These are phyloP conservation scores for Drosophila mayaguana DNA, from an alignment of 2,888 invertebrate genomes.

Conservation along the genomic window DNA sequence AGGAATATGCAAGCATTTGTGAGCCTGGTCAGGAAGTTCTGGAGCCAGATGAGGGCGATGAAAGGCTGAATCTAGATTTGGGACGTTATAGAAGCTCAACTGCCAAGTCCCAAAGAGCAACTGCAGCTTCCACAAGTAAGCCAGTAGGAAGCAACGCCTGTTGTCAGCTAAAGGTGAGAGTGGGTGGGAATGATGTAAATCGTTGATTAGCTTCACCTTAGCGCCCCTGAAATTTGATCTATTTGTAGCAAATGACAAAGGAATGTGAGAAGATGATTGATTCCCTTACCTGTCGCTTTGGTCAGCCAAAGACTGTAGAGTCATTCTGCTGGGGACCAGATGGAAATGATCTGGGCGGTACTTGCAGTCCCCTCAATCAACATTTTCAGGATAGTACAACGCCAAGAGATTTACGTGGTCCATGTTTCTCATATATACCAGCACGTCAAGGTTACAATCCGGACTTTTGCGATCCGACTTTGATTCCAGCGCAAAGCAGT, in stretches of 20 bases:
- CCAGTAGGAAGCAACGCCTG: conserved; percentile 57
- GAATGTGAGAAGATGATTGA: conserved; percentile 52
- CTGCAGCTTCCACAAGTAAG: conserved; percentile 33
- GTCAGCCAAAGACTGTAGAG: conserved; percentile 14
- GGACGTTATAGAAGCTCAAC: conserved; percentile 69
- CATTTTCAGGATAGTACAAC: not conserved
- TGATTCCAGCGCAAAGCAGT: conserved; percentile 46
- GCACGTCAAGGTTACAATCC: conserved; percentile 14
- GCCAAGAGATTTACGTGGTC: not conserved
- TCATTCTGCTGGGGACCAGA: conserved; percentile 25
- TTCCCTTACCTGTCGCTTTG: conserved; percentile 12
- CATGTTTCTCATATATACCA: conserved; percentile 43
- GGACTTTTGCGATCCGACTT: conserved; percentile 36
- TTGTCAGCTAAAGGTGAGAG: conserved; percentile 62
- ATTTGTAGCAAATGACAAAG: conserved; percentile 51
- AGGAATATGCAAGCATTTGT: conserved; percentile 44
- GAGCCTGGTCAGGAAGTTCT: conserved; percentile 51
- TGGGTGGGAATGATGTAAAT: not conserved
- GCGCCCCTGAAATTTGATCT: not conserved
- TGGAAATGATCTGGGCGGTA: not conserved
- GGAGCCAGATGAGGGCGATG: conserved; percentile 53
- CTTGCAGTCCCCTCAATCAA: not conserved
- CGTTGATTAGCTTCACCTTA: not conserved
- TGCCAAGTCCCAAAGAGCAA: conserved; percentile 50
- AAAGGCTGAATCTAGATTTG: conserved; percentile 69